A percentile compares a stretch with the other conserved stretches of the same genome.
Conservation (phyloP, 2,113 vertebrate genomes). For the Rhynchopsitta pachyrhyncha region DNA sequence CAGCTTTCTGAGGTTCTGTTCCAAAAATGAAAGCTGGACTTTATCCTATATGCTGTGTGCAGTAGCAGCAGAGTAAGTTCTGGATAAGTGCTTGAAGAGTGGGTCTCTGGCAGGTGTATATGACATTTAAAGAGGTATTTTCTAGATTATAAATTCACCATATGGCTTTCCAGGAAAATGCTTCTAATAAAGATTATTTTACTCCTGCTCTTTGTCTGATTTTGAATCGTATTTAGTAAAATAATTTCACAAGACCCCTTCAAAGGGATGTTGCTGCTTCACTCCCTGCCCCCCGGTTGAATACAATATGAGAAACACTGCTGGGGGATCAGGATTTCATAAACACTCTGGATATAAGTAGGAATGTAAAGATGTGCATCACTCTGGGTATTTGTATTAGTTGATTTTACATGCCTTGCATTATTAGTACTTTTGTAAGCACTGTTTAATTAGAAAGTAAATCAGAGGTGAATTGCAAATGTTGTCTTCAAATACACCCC, state of each 20-base stretch:
- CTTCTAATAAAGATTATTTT: not conserved
- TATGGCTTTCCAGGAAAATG: not conserved
- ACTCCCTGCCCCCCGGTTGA: not conserved
- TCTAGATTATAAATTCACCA: not conserved
- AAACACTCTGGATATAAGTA: not conserved
- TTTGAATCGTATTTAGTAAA: not conserved
- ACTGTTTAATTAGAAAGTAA: constrained; percentile 39
- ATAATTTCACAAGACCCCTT: not conserved
- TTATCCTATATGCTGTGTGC: not conserved
- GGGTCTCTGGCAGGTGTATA: not conserved
- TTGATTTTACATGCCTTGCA: constrained; percentile 10
- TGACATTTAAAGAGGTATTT: not conserved
- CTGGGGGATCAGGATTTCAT: not conserved
- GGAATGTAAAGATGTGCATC: not conserved
- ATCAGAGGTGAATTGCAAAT: constrained; percentile 47
- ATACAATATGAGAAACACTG: not conserved
- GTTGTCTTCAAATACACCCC: not conserved
- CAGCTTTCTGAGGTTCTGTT: not conserved
- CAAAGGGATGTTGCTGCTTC: not conserved
- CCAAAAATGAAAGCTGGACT: not conserved
- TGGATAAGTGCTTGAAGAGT: not conserved
- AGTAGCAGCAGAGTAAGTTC: not conserved
- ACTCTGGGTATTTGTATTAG: not conserved
- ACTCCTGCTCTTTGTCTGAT: not conserved
- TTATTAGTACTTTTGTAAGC: constrained; percentile 10